Evolutionary conservation across 2,113 vertebrate genomes (phyloP).

Genomic region (Erpornis zantholeuca): DNA sequence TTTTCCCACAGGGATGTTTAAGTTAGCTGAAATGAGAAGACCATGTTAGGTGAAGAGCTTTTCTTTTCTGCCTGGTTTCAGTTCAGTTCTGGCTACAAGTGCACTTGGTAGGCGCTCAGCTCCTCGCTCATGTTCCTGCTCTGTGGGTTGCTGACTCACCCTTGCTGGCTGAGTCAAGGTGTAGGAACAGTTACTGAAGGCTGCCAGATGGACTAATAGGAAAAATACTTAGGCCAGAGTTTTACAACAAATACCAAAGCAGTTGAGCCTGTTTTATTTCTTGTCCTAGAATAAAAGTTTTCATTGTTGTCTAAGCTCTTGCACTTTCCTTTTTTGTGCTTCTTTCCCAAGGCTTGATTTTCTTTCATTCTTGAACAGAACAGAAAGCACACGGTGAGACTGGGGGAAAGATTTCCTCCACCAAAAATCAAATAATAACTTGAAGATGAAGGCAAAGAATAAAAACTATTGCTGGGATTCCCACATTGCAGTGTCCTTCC

Average conservation of each 20-base stretch:
- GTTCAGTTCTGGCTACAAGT: background rate
- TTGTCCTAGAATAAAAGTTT: background rate
- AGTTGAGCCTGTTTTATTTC: background rate
- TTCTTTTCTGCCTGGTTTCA: background rate
- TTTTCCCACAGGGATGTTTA: background rate
- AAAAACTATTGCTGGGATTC: background rate
- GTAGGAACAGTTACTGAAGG: background rate
- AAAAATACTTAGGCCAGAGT: background rate
- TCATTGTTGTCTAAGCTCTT: background rate
- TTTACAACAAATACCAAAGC: background rate
- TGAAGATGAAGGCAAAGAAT: background rate
- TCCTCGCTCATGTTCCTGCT: background rate
- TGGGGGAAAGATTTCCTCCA: background rate
- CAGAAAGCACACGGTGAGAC: background rate
- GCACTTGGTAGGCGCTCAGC: background rate
- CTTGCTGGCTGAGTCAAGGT: background rate
- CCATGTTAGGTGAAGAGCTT: background rate
- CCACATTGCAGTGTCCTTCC: background rate
- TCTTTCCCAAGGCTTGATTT: background rate
- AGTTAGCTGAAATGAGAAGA: background rate
- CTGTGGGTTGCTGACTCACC: background rate
- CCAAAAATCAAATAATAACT: background rate
- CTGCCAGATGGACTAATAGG: background rate
- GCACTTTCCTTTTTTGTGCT: background rate
- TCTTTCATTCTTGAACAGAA: background rate